Evolutionary conservation across 2,888 invertebrate genomes (phyloP).

Genomic region (Pachydiplax longipennis): DNA sequence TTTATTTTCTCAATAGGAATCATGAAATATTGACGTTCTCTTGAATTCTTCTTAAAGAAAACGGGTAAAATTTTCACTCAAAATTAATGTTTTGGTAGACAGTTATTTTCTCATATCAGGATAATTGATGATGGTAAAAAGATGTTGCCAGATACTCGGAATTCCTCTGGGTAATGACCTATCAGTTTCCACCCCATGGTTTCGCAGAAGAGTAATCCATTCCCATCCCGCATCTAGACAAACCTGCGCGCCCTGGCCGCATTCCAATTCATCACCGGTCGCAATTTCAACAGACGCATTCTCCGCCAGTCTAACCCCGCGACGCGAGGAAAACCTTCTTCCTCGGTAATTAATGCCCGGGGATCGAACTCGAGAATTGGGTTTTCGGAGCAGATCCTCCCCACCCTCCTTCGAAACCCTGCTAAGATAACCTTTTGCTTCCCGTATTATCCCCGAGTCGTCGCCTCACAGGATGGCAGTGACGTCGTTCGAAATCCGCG

Average conservation of each 20-base stretch:
- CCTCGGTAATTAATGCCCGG: background rate
- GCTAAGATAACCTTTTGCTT: background rate
- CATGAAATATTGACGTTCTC: too few relatives aligned
- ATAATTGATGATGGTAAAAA: too few relatives aligned
- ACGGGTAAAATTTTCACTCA: too few relatives aligned
- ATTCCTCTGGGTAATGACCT: background rate
- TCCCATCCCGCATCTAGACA: background rate
- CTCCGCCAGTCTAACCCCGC: background rate
- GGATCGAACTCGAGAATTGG: background rate
- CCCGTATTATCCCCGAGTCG: background rate
- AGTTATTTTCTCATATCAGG: too few relatives aligned
- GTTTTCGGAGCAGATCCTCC: background rate
- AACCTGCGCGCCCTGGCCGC: background rate
- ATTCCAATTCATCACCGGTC: slow-evolving; percentile 11
- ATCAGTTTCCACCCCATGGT: background rate
- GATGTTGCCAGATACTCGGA: too few relatives aligned
- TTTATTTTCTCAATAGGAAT: too few relatives aligned
- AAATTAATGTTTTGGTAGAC: too few relatives aligned
- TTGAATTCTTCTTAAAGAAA: too few relatives aligned
- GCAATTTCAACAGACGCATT: background rate
- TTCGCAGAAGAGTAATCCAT: background rate
- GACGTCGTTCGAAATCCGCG: slow-evolving; percentile 20
- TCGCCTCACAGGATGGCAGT: background rate
- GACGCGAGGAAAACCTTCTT: background rate
- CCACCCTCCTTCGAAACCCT: background rate